These are phyloP conservation scores for Callionymus lyra DNA, from an alignment of 2,113 vertebrate species.

Conservation along the genomic window DNA sequence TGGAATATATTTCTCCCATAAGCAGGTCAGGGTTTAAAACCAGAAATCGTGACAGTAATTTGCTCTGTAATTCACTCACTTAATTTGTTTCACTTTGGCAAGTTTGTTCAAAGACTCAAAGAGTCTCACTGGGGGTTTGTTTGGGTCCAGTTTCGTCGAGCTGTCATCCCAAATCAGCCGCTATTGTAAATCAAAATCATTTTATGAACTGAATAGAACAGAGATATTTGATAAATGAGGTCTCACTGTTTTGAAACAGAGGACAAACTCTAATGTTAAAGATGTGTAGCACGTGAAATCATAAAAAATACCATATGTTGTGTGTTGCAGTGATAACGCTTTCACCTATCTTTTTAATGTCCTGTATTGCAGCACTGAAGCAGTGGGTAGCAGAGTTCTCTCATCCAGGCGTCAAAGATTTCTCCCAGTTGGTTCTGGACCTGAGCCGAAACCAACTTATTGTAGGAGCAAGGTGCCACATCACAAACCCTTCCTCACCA, in stretches of 20 bases:
- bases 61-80: constrained; percentile 6
- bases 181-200: neutral
- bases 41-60: constrained; percentile 6
- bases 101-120: neutral
- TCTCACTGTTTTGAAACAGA: too few relatives aligned
- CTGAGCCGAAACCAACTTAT: constrained; percentile 87
- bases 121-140: neutral
- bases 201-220: neutral
- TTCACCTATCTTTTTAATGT: neutral
- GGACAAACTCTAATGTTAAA: too few relatives aligned
- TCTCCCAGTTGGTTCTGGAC: constrained; percentile 88
- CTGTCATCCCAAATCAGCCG: neutral
- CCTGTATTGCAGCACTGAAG: constrained; percentile 69
- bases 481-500: too few relatives aligned
- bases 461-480: constrained; percentile 89
- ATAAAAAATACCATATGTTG: too few relatives aligned
- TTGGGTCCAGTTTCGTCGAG: neutral
- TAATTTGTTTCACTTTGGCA: too few relatives aligned
- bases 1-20: constrained; percentile 2
- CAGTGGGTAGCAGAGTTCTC: constrained; percentile 87
- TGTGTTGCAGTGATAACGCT: too few relatives aligned
- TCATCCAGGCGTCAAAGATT: constrained; percentile 80
- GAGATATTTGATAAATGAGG: too few relatives aligned
- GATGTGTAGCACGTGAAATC: too few relatives aligned
- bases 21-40: neutral